Evolutionary conservation across 2,888 invertebrate species (phyloP).

Genomic region (Liodrosophila aerea): DNA sequence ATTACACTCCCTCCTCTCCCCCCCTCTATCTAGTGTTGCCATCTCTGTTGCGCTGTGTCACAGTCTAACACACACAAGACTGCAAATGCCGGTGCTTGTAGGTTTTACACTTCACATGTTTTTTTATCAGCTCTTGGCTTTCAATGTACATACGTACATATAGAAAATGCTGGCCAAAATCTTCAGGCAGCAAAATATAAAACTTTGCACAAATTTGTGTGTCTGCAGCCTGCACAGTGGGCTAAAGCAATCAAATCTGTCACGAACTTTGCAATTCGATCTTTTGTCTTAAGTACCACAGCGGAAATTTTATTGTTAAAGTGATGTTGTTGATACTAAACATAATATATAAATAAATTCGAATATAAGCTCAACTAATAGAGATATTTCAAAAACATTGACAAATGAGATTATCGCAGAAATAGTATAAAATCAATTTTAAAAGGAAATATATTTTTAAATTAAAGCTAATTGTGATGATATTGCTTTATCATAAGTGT

Average conservation of each 20-base stretch:
- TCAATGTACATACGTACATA: conserved; percentile 3
- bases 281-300: too few relatives aligned
- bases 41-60: background rate
- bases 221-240: conserved; percentile 17
- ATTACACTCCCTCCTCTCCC: background rate
- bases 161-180: conserved; percentile 37
- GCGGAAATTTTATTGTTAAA: too few relatives aligned
- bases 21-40: background rate
- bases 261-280: too few relatives aligned
- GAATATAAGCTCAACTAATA: too few relatives aligned
- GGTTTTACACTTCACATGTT: conserved; percentile 49
- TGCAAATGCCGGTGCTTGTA: conserved; percentile 29
- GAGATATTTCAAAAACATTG: too few relatives aligned
- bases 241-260: background rate
- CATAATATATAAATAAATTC: too few relatives aligned
- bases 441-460: too few relatives aligned
- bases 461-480: too few relatives aligned
- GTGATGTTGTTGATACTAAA: too few relatives aligned
- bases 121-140: conserved; percentile 39
- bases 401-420: too few relatives aligned
- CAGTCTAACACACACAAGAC: background rate
- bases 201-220: conserved; percentile 61
- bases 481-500: too few relatives aligned
- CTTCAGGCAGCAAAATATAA: conserved; percentile 58
- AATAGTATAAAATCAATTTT: too few relatives aligned